Evolutionary conservation across 2,888 invertebrate species (phyloP).

Genomic region (Hanleya hanleyi): DNA sequence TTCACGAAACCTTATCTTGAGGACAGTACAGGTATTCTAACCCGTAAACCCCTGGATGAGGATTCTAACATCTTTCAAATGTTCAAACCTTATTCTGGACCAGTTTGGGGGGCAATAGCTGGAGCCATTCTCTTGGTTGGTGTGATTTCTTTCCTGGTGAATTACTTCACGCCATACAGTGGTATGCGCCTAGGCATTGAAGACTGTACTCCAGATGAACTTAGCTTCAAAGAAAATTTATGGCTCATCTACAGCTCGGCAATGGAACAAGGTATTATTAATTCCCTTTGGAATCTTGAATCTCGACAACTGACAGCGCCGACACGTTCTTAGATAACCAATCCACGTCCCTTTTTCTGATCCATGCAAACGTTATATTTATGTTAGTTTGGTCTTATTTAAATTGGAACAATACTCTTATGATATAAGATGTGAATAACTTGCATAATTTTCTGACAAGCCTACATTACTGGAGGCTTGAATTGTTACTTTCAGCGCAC

Average conservation of each 20-base stretch:
- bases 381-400: no score
- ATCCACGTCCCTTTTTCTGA: no score
- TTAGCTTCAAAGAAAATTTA: not conserved
- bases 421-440: no score
- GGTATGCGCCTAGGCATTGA: not conserved
- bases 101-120: constrained; percentile 5
- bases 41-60: not conserved
- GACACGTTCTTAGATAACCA: no score
- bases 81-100: not conserved
- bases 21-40: constrained; percentile 5
- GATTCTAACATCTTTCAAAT: constrained; percentile 2
- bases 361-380: no score
- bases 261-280: constrained; percentile 5
- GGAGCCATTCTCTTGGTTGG: not conserved
- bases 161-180: not conserved
- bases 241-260: not conserved
- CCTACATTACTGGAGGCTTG: no score
- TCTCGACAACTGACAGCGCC: no score
- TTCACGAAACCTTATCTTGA: constrained; percentile 5
- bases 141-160: not conserved
- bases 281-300: no score
- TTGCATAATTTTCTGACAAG: no score
- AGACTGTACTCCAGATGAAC: constrained; percentile 2
- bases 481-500: no score
- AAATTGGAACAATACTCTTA: no score